Conservation (phyloP, 2,797 vertebrate species). For the Alosa sapidissima region DNA sequence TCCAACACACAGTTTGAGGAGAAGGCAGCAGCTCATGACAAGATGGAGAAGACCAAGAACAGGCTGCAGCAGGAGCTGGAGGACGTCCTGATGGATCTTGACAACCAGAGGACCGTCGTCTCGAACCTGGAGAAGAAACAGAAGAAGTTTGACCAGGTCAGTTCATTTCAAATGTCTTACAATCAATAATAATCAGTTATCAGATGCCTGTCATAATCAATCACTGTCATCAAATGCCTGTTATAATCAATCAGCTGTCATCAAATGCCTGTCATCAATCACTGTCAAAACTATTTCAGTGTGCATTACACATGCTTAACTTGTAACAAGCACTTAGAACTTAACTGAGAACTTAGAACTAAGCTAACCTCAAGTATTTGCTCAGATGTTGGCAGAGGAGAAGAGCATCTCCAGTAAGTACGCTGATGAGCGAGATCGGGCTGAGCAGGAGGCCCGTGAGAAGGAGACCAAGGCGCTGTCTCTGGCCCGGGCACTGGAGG, state of each 20-base stretch:
- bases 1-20: conserved; percentile 87
- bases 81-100: conserved; percentile 90
- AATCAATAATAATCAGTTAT: neutral
- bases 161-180: neutral
- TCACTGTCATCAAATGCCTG: neutral
- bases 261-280: neutral
- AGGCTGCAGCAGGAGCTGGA: conserved; percentile 95
- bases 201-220: neutral
- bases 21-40: conserved; percentile 89
- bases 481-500: conserved; percentile 85
- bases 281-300: neutral
- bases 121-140: conserved; percentile 97
- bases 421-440: conserved; percentile 90
- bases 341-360: too few relatives aligned
- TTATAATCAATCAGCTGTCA: neutral
- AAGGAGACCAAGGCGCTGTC: conserved; percentile 91
- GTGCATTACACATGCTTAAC: neutral
- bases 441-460: conserved; percentile 90
- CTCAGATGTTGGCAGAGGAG: conserved; percentile 92
- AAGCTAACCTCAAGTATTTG: neutral
- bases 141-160: conserved; percentile 96
- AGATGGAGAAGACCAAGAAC: conserved; percentile 94
- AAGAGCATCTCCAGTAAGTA: conserved; percentile 88
- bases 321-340: neutral
- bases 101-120: conserved; percentile 89